These are phyloP conservation scores for Cyprinodon brontotheroides DNA, from an alignment of 2,113 vertebrate genomes.

Conservation along the genomic window DNA sequence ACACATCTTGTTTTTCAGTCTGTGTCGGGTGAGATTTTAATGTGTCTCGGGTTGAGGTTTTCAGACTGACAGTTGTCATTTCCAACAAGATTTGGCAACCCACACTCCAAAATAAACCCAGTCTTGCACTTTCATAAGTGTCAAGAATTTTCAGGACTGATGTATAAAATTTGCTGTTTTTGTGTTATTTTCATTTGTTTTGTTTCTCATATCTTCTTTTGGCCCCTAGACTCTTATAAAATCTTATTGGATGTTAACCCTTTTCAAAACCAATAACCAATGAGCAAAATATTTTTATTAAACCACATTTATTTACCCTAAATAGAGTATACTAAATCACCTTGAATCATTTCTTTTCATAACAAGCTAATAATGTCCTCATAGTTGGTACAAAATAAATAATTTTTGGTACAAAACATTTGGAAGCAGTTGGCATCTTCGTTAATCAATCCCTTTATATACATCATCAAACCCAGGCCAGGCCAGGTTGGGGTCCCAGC, in stretches of 20 bases:
- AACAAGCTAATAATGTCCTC: too few species aligned
- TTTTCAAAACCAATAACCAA: neutral
- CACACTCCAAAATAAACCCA: neutral
- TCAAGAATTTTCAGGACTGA: neutral
- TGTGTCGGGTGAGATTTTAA: neutral
- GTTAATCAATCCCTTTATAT: too few species aligned
- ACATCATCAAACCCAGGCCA: too few species aligned
- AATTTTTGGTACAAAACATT: too few species aligned
- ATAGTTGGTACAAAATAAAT: too few species aligned
- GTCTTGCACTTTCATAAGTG: neutral
- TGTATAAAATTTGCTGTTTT: neutral
- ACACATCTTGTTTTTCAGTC: neutral
- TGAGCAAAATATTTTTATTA: neutral
- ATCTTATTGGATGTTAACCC: neutral
- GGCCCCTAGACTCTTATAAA: neutral
- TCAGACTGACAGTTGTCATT: neutral
- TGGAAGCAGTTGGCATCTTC: too few species aligned
- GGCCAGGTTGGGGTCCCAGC: too few species aligned
- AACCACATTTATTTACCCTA: neutral
- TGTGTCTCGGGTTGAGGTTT: neutral
- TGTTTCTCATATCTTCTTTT: neutral
- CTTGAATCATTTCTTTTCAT: neutral
- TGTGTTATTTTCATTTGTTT: neutral
- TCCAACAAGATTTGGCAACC: neutral
- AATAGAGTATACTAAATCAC: neutral